Conservation (phyloP, 2,888 invertebrate species). For the Phyllotreta cruciferae region DNA sequence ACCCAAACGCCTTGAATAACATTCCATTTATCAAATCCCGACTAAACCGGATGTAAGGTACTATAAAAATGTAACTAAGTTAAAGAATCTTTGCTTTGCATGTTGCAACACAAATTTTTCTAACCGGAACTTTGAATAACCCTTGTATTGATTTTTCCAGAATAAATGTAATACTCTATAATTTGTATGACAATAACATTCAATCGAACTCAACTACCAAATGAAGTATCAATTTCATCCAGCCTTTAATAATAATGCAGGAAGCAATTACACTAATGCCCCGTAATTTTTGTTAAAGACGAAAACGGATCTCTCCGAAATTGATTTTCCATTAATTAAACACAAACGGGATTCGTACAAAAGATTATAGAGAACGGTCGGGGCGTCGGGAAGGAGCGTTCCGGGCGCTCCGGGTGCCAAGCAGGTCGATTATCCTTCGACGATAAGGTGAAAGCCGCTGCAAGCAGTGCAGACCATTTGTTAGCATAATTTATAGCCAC, state of each 20-base stretch:
- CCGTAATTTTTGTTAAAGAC: conserved; percentile 6
- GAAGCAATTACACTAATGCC: conserved; percentile 5
- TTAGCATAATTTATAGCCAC: conserved; percentile 39
- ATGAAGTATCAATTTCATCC: too few species aligned
- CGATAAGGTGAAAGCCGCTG: conserved; percentile 39
- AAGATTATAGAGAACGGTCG: conserved; percentile 26
- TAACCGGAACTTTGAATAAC: too few species aligned
- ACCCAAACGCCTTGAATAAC: too few species aligned
- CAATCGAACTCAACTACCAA: too few species aligned
- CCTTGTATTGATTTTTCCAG: too few species aligned
- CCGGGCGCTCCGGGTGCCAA: conserved; percentile 24
- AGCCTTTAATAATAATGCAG: neutral
- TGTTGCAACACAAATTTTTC: too few species aligned
- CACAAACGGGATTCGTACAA: conserved; percentile 15
- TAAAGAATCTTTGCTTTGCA: too few species aligned
- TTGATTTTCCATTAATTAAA: conserved; percentile 30
- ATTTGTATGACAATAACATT: too few species aligned
- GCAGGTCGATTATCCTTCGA: conserved; percentile 30
- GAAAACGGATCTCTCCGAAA: conserved; percentile 9
- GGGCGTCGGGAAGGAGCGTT: conserved; percentile 17
- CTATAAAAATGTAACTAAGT: too few species aligned
- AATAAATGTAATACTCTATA: too few species aligned
- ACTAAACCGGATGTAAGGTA: too few species aligned
- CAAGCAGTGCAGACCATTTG: conserved; percentile 39
- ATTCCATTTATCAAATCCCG: too few species aligned